These are phyloP conservation scores for Drosophila infuscata DNA, from an alignment of 2,888 invertebrate genomes.

Conservation along the genomic window DNA sequence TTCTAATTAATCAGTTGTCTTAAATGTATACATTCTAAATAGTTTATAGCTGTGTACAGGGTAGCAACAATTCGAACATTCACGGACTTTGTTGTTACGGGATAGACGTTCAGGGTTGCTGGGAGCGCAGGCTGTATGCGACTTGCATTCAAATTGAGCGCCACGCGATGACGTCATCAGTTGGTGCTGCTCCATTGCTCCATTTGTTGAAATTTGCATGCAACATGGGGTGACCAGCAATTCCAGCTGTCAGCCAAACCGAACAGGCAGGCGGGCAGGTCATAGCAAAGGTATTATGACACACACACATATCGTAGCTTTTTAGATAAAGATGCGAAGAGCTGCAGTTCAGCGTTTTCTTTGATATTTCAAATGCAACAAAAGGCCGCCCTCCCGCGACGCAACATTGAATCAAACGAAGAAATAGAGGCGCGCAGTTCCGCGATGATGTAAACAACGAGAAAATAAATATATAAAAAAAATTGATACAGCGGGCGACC, in stretches of 20 bases:
- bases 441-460: constrained; percentile 76
- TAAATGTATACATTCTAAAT: neutral
- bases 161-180: constrained; percentile 59
- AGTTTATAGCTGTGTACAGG: neutral
- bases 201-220: constrained; percentile 71
- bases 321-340: constrained; percentile 67
- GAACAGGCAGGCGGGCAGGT: constrained; percentile 7
- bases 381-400: constrained; percentile 54
- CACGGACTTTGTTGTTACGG: constrained; percentile 9
- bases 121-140: constrained; percentile 44
- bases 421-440: constrained; percentile 53
- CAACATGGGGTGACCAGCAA: constrained; percentile 31
- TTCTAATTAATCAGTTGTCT: neutral
- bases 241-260: constrained; percentile 15
- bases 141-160: constrained; percentile 68
- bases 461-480: constrained; percentile 36
- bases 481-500: constrained; percentile 55
- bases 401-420: constrained; percentile 36
- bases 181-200: constrained; percentile 53
- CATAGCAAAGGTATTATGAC: constrained; percentile 75
- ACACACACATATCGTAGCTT: constrained; percentile 49
- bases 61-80: neutral
- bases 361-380: constrained; percentile 74
- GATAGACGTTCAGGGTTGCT: constrained; percentile 41
- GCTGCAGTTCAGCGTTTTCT: constrained; percentile 39